Evolutionary conservation across 2,797 vertebrate species (phyloP), one percentile per base, ranked within the genome.

Genomic region (Champsocephalus esox): DNA sequence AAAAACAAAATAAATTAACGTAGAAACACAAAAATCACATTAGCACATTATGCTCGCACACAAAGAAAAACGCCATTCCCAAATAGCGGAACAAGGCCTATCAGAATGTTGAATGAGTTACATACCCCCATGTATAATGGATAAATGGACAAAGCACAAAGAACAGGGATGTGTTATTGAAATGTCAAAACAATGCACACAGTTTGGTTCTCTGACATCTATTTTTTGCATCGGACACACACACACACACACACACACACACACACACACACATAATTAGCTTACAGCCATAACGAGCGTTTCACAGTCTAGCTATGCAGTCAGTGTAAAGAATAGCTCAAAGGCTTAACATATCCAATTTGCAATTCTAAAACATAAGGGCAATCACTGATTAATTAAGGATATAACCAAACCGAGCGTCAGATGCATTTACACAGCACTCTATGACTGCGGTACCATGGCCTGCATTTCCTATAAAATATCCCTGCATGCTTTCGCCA

Each of bases 321-420:
- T 81, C 66, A 73, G 80, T 59, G 73, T 79, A 83, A 88, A 84
- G 83, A 90, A 79, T 79, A 81, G 80, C 87, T 90, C 86, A 87
- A 81, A 92, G 81, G 81, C 81, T 88, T 83, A 83, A 86, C 76
- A 79, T 85, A 63, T 84, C 81, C 66, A 76, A 89, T 90, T 90
- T 86, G 77, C 84, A 89, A 87, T 89, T 89, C 78, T 80, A 86
- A 88, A 92, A 85, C 88, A 86, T 79, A 77, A 78, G 81, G 84
- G 85, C 86, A 88, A 92, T 88, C 84, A 75, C 73, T 83, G 77
- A 89, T 91, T 88, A 88, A 92, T 90, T 88, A 85, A 78, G 58
- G 80, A 74, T 70, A 85, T 21, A 85, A 69, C 75, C 69, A 80
- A 75, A 61, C 63, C 66, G 56, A 48, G 75, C 70, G 24, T 71